Base-by-base conservation (phyloP, 2,888 invertebrate genomes). In the Iphiclides podalirius region DNA sequence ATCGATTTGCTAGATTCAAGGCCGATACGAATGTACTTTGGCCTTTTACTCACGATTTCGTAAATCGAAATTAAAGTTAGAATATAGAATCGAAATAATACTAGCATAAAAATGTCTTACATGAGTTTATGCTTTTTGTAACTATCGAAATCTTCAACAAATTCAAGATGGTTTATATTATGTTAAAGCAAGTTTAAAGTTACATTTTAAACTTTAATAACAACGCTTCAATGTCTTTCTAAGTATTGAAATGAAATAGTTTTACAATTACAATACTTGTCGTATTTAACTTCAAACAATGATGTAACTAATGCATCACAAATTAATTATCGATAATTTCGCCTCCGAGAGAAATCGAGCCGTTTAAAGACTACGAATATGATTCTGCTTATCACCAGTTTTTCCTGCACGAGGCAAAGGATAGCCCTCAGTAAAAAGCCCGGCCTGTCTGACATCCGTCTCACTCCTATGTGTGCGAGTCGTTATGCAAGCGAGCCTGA, bases 391-490 rank as follows among this genome's bases (percentile, higher is more conserved):
- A 59, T 58, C 59, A 48, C 55, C 53, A 54, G 63, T 62, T 61
- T 60, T 63, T 59, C 63, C 57, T 58, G 54, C 51, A 58, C 53
- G 46, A 57, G 58, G 47, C 49, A 49, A 52, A 63, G 61, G 60
- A 58, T 61, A 54, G 53, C 54, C 39, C 46, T 54, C 47, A 35
- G 57, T 46, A 56, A 58, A 60, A 44, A 54, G 50, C 52, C 42
- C 50, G 44, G 42, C 40, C 51, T 40, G 47, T 52, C 46, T 37
- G 38, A 46, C 47, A 45, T 53, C 50, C 47, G 52, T 48, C 52
- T 28, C 17, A 7, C 20, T 23, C 40, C 17, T 40, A 20, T 49
- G 48, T 50, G 36, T 52, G 46, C 36, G 52, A 33, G 43, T 17
- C 33, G 42, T 52, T 51, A 50, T 17, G 47, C 42, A 49, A 49